Conservation (phyloP, 2,113 vertebrate genomes). For the Siniperca knerii region DNA sequence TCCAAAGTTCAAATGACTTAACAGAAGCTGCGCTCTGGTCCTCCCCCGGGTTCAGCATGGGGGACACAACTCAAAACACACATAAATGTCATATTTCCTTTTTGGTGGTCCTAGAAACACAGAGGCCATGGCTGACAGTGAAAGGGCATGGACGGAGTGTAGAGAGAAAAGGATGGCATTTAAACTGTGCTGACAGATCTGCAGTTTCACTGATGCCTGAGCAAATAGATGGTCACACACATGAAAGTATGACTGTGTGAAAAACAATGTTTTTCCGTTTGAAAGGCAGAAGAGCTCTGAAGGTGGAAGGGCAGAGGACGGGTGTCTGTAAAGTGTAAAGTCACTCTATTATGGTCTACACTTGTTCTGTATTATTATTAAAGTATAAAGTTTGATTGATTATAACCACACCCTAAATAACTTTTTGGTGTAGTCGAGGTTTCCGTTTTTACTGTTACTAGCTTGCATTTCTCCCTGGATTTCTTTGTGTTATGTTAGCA, state of each 20-base stretch:
- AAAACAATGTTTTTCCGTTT: conserved; percentile 44
- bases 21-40: not conserved
- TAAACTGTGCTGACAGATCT: conserved; percentile 49
- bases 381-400: too few species aligned
- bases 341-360: too few species aligned
- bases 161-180: conserved; percentile 56
- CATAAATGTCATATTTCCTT: conserved; percentile 44
- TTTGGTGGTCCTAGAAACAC: conserved; percentile 2
- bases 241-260: conserved; percentile 30
- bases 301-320: conserved; percentile 1
- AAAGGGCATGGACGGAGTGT: conserved; percentile 43
- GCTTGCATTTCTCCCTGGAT: too few species aligned
- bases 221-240: conserved; percentile 27
- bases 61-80: not conserved
- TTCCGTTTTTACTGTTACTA: too few species aligned
- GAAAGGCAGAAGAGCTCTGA: conserved; percentile 42
- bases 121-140: conserved; percentile 8
- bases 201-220: conserved; percentile 18
- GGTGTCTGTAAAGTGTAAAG: not conserved
- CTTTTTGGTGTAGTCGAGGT: too few species aligned
- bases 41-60: not conserved
- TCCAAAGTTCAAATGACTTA: not conserved
- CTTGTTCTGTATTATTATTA: too few species aligned
- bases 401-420: too few species aligned
- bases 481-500: too few species aligned